Evolutionary conservation across 2,888 invertebrate genomes (phyloP).

Genomic region (Noctua comes): DNA sequence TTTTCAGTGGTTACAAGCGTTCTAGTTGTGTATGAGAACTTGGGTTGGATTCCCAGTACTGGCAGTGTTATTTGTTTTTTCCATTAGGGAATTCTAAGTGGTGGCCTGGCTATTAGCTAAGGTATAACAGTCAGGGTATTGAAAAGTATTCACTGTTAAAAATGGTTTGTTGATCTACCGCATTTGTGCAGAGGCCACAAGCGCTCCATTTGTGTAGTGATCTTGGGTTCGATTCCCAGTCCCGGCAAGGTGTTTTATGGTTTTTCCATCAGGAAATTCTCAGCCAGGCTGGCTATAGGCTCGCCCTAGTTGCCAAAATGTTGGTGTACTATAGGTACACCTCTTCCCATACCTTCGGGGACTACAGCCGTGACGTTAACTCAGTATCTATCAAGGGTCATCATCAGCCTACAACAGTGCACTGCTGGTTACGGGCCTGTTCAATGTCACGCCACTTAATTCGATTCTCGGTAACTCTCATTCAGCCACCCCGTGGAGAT

Average conservation of each 20-base stretch:
- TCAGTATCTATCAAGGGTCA: background rate
- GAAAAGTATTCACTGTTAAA: background rate
- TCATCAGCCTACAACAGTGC: background rate
- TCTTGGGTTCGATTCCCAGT: no score
- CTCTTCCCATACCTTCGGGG: background rate
- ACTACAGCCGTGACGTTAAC: background rate
- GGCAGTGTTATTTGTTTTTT: background rate
- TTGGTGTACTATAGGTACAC: background rate
- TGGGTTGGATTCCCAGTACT: background rate
- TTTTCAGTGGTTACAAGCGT: background rate
- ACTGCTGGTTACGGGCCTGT: background rate
- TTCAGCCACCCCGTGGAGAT: background rate
- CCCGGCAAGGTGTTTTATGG: no score
- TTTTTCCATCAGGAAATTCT: background rate
- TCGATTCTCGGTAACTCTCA: background rate
- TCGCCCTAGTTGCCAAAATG: background rate
- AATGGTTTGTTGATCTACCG: background rate
- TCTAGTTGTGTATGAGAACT: background rate
- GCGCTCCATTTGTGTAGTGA: no score
- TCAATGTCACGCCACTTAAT: background rate
- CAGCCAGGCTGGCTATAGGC: background rate
- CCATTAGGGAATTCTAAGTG: background rate
- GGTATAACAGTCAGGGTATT: background rate
- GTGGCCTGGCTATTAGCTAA: background rate
- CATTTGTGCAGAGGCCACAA: no score